These are phyloP conservation scores for Pipistrellus pipistrellus DNA, from an alignment of 2,797 vertebrate genomes.

Conservation along the genomic window DNA sequence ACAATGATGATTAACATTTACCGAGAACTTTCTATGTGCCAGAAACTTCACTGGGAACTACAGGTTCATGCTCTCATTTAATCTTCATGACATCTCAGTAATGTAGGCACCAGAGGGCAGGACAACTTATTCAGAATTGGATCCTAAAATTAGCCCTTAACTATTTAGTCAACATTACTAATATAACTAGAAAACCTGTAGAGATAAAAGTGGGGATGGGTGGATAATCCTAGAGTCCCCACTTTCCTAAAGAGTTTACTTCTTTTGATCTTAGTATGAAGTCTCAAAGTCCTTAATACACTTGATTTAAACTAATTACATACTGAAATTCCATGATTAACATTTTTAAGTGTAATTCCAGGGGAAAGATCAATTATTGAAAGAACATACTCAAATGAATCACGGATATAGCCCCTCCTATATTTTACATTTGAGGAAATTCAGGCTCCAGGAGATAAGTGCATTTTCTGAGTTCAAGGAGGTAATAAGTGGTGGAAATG, in stretches of 20 bases:
- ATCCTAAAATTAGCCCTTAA: background rate
- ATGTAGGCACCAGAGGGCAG: background rate
- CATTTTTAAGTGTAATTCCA: slow-evolving; percentile 53
- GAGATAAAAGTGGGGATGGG: background rate
- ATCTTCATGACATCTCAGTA: background rate
- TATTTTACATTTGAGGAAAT: slow-evolving; percentile 35
- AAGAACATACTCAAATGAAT: background rate
- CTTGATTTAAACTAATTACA: slow-evolving; percentile 58
- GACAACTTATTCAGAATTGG: background rate
- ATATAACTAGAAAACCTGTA: background rate
- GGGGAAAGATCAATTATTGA: slow-evolving; percentile 10
- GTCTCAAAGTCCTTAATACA: slow-evolving; percentile 34
- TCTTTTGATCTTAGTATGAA: slow-evolving; percentile 33
- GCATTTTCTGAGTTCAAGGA: slow-evolving; percentile 37
- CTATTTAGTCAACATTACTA: slow-evolving; percentile 33
- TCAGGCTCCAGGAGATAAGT: background rate
- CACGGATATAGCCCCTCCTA: background rate
- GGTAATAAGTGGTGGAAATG: background rate
- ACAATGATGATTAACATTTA: background rate
- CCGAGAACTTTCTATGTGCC: background rate
- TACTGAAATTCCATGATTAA: slow-evolving; percentile 41
- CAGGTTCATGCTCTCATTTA: background rate
- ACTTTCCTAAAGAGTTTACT: slow-evolving; percentile 45
- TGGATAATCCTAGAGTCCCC: slow-evolving; percentile 12
- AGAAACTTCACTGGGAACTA: background rate